Base-by-base conservation (phyloP, 2,888 invertebrate species). In the Acronicta psi region DNA sequence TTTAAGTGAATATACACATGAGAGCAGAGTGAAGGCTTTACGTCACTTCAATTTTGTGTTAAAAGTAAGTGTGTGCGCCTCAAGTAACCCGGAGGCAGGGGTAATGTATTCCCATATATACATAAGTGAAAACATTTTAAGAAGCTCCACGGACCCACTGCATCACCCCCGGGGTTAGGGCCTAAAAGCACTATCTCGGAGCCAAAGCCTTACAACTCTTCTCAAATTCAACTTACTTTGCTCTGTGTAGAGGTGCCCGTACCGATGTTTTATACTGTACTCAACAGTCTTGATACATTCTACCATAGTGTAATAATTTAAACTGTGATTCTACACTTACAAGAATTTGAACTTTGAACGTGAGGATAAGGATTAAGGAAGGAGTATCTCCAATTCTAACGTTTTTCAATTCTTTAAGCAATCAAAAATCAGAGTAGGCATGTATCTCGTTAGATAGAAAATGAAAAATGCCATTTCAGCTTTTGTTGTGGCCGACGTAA, bases 161-260 rank as follows among this genome's bases (percentile, higher is more conserved):
- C 92, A 91, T 89, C 92, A 93, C 94, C 94, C 93, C 87, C 86
- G 94, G 94, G 94, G 93, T 92, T 93, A 93, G 91, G 92, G 93
- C 94, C 94, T 94, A 94, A 94, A 94, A 94, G 94, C 94, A 94
- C 94, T 94, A 94, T 94, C 94, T 92, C 91, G 79, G 84, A 93
- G 92, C 91, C 93, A 93, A 93, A 93, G 94, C 93, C 91, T 92
- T 93, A 93, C 93, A 94, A 93, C 93, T 94, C 94, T 92, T 92
- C 94, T 93, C 92, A 91, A 94, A 94, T 94, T 93, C 94, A 90
- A 93, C 91, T 94, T 93, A 93, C 93, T 94, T 93, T 92, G 85
- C 92, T 91, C 90, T 85, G 84, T 86, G 86, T 87, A 82, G 85
- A 91, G 90, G 87, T 90, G 85, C 90, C 87, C 89, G 87, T 83